Evolutionary conservation across 2,888 invertebrate species (phyloP).

Genomic region (Nomada fabriciana): DNA sequence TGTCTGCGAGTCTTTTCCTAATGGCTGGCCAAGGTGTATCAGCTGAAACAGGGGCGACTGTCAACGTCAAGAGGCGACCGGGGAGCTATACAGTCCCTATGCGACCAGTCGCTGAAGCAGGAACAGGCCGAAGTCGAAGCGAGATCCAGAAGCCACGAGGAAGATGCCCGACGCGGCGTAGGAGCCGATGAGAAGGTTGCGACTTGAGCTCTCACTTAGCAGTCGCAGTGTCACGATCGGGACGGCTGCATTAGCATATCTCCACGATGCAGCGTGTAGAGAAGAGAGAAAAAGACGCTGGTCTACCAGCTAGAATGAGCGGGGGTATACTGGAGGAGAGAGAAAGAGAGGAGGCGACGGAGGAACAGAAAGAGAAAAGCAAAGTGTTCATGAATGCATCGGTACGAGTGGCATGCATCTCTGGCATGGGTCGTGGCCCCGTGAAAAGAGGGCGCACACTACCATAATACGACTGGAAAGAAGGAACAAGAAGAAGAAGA

Average conservation of each 20-base stretch:
- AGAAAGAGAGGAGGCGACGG: slow-evolving; percentile 9
- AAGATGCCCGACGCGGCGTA: slow-evolving; percentile 49
- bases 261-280: slow-evolving; percentile 77
- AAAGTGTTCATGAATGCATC: slow-evolving; percentile 65
- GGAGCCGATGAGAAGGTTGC: slow-evolving; percentile 75
- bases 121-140: slow-evolving; percentile 17
- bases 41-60: slow-evolving; percentile 14
- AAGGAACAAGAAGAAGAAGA: slow-evolving; percentile 42
- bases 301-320: neutral
- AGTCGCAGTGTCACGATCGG: slow-evolving; percentile 83
- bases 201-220: slow-evolving; percentile 84
- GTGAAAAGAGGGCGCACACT: slow-evolving; percentile 67
- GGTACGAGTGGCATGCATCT: slow-evolving; percentile 68
- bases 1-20: neutral
- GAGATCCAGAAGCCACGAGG: slow-evolving; percentile 25
- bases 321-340: neutral
- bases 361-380: slow-evolving; percentile 54
- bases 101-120: neutral
- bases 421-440: slow-evolving; percentile 75
- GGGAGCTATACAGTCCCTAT: too few species aligned
- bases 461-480: slow-evolving; percentile 60
- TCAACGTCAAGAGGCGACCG: slow-evolving; percentile 2
- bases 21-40: neutral
- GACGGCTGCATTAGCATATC: slow-evolving; percentile 83
- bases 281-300: slow-evolving; percentile 27